A percentile compares a stretch with the other conserved stretches of the same genome.
phyloP scores from a whole-genome alignment of 2,797 vertebrate species.

The Chanos chanos region DNA sequence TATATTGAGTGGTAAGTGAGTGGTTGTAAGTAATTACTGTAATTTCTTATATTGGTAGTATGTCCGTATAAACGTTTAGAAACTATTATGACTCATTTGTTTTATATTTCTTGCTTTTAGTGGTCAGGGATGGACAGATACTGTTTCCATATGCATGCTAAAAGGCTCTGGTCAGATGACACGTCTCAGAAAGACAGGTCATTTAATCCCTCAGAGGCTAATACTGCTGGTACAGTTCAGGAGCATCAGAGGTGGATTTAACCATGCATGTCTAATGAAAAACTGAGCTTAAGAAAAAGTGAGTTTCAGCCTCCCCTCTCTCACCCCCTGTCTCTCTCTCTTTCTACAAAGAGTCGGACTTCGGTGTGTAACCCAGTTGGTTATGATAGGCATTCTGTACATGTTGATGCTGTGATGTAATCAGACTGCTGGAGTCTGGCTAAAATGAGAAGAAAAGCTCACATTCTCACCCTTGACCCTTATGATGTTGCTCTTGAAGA shows the following conservation, averaged over 20 bases:
- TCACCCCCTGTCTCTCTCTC: not conserved
- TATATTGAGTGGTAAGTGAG: too few species aligned
- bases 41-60: too few species aligned
- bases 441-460: not conserved
- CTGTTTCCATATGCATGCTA: not conserved
- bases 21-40: too few species aligned
- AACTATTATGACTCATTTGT: too few species aligned
- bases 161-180: constrained; percentile 20
- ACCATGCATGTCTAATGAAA: constrained; percentile 23
- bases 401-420: not conserved
- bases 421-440: not conserved
- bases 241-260: constrained; percentile 1
- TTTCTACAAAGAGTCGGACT: not conserved
- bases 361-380: not conserved
- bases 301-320: not conserved
- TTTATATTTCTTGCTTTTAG: too few species aligned
- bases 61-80: too few species aligned
- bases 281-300: constrained; percentile 5
- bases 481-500: not conserved
- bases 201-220: constrained; percentile 19
- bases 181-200: constrained; percentile 20
- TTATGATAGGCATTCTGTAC: too few species aligned
- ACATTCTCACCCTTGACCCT: constrained; percentile 17
- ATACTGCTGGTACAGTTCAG: not conserved
- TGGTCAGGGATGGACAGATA: not conserved